Percentiles rank a stretch among this genome's conserved stretches.
phyloP scores from a whole-genome alignment of 2,113 vertebrate species.

The Archilochus colubris region DNA sequence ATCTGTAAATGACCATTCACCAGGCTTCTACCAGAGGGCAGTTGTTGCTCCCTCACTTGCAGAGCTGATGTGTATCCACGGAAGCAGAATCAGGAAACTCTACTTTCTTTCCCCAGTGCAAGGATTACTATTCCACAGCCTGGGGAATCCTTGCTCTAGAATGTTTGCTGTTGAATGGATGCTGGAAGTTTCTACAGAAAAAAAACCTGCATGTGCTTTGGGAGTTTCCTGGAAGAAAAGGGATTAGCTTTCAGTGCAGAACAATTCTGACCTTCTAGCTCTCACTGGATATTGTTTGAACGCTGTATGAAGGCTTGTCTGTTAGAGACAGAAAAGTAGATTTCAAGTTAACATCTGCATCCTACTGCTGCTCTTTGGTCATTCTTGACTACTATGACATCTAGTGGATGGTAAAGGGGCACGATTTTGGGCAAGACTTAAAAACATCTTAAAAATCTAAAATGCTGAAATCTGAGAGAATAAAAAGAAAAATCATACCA shows the following conservation, averaged over 20 bases:
- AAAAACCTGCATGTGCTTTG: not conserved
- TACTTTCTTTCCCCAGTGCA: not conserved
- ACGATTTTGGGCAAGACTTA: not conserved
- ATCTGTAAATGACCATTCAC: not conserved
- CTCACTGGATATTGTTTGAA: not conserved
- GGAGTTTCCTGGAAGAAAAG: not conserved
- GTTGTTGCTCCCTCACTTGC: not conserved
- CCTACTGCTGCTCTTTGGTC: not conserved
- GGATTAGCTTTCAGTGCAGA: not conserved
- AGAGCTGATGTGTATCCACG: not conserved
- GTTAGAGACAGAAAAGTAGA: not conserved
- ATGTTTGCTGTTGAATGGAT: not conserved
- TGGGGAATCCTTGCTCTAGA: not conserved
- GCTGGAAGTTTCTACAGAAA: not conserved
- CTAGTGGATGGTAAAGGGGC: not conserved
- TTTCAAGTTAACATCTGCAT: not conserved
- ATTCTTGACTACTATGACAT: not conserved
- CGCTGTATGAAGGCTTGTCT: not conserved
- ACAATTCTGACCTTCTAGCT: not conserved
- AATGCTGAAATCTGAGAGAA: not conserved
- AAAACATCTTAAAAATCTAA: not conserved
- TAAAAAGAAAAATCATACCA: not conserved
- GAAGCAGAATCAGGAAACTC: not conserved
- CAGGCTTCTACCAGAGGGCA: not conserved
- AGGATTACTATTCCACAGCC: not conserved